Base-by-base conservation (phyloP, 2,797 vertebrate species). In the Sebastes matsubarae region DNA sequence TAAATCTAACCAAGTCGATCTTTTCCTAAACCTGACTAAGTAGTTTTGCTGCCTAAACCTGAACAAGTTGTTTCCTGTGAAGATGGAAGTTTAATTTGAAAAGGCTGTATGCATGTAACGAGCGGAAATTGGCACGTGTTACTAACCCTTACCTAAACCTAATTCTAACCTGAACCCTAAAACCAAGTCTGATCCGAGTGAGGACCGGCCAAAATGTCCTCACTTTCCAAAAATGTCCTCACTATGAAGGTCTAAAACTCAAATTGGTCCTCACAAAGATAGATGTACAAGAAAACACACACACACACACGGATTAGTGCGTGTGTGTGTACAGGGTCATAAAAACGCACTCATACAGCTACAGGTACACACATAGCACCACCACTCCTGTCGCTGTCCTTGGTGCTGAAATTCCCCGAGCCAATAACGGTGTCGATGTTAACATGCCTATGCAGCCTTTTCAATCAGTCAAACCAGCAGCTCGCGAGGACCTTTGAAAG, bases 321-420 rank as follows among this genome's bases (percentile, higher is more conserved):
- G 13, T 5, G 27, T 32, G 83, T 77, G 81, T 73, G 67, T 65
- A 10, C 63, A 65, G 58, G 20, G 66, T 30, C 67, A 54, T 72
- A 79, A 32, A 82, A 3, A 74, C 16, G 24, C 78, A 27, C 66
- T 18, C 11, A 14, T 5, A 60, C 34, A 29, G 52, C 55, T 27
- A 70, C 63, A 66, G 22, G 16, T 50, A 46, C 38, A 70, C 59
- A 68, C 54, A 42, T 4, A 8, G 18, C 12, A 0, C 4, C 18
- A 4, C 60, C 68, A 24, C 57, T 46, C 29, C 65, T 65, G 79
- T 59, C 27, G 6, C 79, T 79, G 86, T 85, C 84, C 82, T 82
- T 66, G 59, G 89, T 83, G 79, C 85, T 89, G 84, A 82, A 87
- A 90, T 71, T 82, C 83, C 81, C 86, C 1, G n/a, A 87, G 80